Conservation (phyloP, 2,797 vertebrate genomes). For the Myotis planiceps region DNA sequence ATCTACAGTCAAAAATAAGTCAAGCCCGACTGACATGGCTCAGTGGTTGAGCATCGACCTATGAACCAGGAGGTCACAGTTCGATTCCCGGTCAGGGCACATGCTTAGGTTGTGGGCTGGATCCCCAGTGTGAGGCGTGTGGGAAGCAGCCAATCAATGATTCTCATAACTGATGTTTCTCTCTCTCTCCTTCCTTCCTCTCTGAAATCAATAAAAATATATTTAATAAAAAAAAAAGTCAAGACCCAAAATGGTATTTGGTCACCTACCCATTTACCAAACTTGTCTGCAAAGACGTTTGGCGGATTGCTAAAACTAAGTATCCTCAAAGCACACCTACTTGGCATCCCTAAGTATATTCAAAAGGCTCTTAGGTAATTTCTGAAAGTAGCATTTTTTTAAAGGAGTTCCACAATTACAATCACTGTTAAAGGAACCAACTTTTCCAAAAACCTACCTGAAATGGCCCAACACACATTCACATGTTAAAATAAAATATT, state of each 20-base stretch:
- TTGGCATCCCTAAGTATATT: not conserved
- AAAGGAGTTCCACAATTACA: not conserved
- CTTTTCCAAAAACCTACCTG: not conserved
- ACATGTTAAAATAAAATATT: not conserved
- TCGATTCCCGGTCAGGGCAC: not conserved
- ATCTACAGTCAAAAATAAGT: not conserved
- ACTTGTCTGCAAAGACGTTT: not conserved
- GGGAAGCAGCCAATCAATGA: not conserved
- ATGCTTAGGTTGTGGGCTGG: not conserved
- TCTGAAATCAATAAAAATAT: not conserved
- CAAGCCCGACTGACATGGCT: not conserved
- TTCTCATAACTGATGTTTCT: not conserved
- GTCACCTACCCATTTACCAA: not conserved
- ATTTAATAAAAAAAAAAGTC: not conserved
- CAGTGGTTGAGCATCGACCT: not conserved
- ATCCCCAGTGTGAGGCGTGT: not conserved
- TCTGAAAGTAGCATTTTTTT: not conserved
- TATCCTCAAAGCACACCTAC: not conserved
- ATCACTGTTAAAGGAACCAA: not conserved
- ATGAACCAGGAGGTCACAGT: not conserved
- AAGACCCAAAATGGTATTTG: not conserved
- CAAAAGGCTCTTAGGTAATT: not conserved
- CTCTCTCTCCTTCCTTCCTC: not conserved
- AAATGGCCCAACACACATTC: not conserved
- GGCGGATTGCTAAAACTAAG: conserved; percentile 17